phyloP scores from a whole-genome alignment of 1,140 invertebrate species.

The Grapholita molesta region DNA sequence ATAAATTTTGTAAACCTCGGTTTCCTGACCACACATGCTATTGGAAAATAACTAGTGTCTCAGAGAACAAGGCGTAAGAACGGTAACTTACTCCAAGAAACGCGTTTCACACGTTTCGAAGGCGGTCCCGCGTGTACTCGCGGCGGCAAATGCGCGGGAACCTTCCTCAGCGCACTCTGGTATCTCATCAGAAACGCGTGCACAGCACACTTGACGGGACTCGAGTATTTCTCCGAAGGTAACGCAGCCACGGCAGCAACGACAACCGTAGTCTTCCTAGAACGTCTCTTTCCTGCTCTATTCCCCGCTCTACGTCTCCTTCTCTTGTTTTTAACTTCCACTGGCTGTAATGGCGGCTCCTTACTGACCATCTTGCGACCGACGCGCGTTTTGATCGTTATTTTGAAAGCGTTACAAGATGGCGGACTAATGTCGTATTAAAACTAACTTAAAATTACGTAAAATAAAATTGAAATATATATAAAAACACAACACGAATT shows the following conservation, averaged over 20 bases:
- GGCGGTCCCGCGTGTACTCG: constrained; percentile 59
- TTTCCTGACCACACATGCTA: too few relatives aligned
- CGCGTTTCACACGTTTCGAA: constrained; percentile 61
- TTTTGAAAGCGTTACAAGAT: constrained; percentile 45
- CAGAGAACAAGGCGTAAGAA: not conserved
- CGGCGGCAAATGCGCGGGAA: constrained; percentile 60
- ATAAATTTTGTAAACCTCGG: too few relatives aligned
- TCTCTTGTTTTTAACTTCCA: constrained; percentile 42
- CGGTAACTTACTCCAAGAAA: constrained; percentile 67
- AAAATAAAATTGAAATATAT: constrained; percentile 29
- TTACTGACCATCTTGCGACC: constrained; percentile 48
- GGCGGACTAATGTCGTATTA: constrained; percentile 40
- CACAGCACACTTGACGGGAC: constrained; percentile 56
- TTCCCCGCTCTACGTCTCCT: constrained; percentile 44
- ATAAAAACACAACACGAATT: constrained; percentile 35
- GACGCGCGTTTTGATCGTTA: not conserved
- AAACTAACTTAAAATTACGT: constrained; percentile 40
- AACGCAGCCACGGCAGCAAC: not conserved
- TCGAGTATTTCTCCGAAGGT: not conserved
- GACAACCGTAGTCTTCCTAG: constrained; percentile 28
- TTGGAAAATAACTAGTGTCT: not conserved
- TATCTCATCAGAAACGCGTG: constrained; percentile 60
- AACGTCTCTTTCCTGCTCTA: constrained; percentile 39
- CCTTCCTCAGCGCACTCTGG: constrained; percentile 58
- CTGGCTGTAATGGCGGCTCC: constrained; percentile 30